A percentile compares a stretch with the other conserved stretches of the same genome.
phyloP scores from a whole-genome alignment of 2,888 invertebrate genomes.

The Metallyticus violacea region DNA sequence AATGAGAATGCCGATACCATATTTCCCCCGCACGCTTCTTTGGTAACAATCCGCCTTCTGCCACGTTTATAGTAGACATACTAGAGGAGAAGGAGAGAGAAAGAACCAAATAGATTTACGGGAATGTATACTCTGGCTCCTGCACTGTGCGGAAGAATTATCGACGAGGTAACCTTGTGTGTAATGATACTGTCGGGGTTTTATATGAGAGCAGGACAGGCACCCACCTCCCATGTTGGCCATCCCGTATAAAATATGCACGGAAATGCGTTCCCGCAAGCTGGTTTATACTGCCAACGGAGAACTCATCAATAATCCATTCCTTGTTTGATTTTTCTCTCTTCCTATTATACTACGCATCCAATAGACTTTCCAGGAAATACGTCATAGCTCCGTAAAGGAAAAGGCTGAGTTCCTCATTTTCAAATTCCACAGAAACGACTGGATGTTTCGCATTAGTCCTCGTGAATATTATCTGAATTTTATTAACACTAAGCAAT shows the following conservation, averaged over 20 bases:
- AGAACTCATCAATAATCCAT: not conserved
- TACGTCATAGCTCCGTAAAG: not conserved
- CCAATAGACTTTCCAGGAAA: not conserved
- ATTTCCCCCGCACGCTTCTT: not conserved
- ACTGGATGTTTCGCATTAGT: no score
- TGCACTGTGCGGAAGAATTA: not conserved
- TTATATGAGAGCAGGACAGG: no score
- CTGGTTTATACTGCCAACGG: no score
- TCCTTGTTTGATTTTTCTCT: not conserved
- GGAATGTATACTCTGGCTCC: not conserved
- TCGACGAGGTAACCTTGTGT: not conserved
- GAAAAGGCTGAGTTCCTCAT: not conserved
- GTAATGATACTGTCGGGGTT: conserved; percentile 9
- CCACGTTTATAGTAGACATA: no score
- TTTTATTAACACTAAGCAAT: no score
- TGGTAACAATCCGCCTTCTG: no score
- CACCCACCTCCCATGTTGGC: not conserved
- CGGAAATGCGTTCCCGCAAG: not conserved
- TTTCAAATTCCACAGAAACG: no score
- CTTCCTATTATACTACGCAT: not conserved
- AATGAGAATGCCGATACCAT: not conserved
- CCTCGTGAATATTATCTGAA: no score
- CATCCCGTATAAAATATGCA: not conserved
- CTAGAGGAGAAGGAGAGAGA: not conserved
- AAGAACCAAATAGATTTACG: not conserved